Base-by-base conservation (phyloP, 2,113 vertebrate species). In the Myotis brandtii region DNA sequence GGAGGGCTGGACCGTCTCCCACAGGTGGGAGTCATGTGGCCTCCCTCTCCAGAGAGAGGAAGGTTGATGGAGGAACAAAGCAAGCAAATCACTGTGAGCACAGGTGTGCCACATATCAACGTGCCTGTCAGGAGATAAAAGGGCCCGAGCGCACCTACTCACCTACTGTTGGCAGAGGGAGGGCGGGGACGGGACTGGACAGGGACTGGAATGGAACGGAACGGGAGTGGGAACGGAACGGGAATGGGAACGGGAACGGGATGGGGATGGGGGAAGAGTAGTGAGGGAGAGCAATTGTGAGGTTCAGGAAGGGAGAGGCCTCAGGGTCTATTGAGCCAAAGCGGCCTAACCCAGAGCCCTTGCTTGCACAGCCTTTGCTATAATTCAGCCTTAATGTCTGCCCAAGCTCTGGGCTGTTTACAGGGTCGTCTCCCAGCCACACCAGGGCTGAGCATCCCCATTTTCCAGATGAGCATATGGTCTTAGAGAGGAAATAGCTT, bases 281-380 rank as follows among this genome's bases (percentile, higher is more conserved):
- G 12, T 0, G 11, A 14, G 48, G 7, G 32, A 11, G 25, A 14
- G 40, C 0, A 16, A 1, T 54, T 6, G 12, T 16, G n/a, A 54
- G 75, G 48, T 52, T n/a, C 17, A 0, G n/a, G 88, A 8, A 1
- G n/a, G 75, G 25, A 37, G 54, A 34, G 34, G 25, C 43, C 32
- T 43, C 17, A 6, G 14, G 27, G 72, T 20, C 66, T 30, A 4
- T 23, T 3, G 4, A 18, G 23, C 48, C 21, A 2, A n/a, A 70
- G 54, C 46, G 9, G 8, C 43, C 40, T 23, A 7, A 9, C 32
- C 34, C 17, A 27, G 64, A 79, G 76, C 75, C 32, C 46, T 2
- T 27, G 75, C 32, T 20, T 13, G 18, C n/a, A 5, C 12, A 1
- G 75, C 11, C 73, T 69, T 23, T 62, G 40, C 46, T 6, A 6